Evolutionary conservation across 2,888 invertebrate genomes (phyloP), one percentile per base, ranked within the genome.

Genomic region (Phyllotreta striolata): DNA sequence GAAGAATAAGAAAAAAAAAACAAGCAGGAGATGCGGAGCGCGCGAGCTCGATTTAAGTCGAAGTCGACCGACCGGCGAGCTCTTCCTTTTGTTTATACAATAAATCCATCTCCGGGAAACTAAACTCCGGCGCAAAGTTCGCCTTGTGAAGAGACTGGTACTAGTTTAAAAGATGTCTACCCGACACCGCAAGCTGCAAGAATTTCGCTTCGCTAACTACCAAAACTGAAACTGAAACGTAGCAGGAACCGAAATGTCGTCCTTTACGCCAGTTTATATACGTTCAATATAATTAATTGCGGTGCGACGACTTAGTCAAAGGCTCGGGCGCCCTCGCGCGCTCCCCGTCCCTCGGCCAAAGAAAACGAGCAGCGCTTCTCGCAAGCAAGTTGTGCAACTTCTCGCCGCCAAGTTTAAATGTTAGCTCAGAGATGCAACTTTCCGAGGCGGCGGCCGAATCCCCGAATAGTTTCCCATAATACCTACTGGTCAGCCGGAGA

Each of bases 391-490:
- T 76, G 24, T 24, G 24, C 24, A 24, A 24, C 24, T 24, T 24
- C 24, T 61, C 63, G 46, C 43, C 57, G 44, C 59, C 55, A 73
- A 77, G 73, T 76, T 76, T 73, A 75, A 78, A 77, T 75, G 77
- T 78, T 77, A 74, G 75, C 70, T 73, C 68, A 69, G 72, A 71
- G 71, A 74, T 72, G 74, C 72, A 78, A 79, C 76, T 78, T 79
- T 75, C 74, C 74, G 76, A 80, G 80, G 80, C 76, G 80, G 80
- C 76, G 81, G 24, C 78, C 75, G 76, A 79, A 74, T 79, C 78
- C 70, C 73, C 78, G 77, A 79, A 81, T 80, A 81, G 80, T 80
- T 80, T 78, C 77, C 76, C 74, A 78, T 80, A 81, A 80, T 80
- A 80, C 79, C 80, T 79, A 77, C 78, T 79, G 81, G 81, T 80